These are phyloP conservation scores for Platysternon megacephalum DNA, from an alignment of 2,113 vertebrate genomes.

Conservation along the genomic window DNA sequence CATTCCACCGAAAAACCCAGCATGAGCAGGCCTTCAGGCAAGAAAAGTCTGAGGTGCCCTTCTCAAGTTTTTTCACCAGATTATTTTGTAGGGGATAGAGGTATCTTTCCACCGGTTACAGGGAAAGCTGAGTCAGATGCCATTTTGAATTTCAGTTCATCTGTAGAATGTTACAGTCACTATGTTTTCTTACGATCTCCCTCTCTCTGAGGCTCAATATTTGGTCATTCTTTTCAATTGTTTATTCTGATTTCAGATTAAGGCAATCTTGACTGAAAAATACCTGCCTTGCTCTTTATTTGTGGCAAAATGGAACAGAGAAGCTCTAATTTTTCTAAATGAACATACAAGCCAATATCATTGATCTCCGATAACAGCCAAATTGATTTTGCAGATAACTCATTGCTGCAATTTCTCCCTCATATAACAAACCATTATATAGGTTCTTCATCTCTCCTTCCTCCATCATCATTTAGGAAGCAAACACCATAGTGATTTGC, in stretches of 20 bases:
- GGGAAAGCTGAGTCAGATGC: not conserved
- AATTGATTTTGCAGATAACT: not conserved
- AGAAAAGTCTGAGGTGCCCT: not conserved
- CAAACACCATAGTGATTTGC: not conserved
- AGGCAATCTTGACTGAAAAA: not conserved
- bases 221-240: not conserved
- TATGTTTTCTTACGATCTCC: not conserved
- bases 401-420: not conserved
- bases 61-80: not conserved
- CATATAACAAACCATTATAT: not conserved
- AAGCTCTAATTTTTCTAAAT: not conserved
- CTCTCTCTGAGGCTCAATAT: not conserved
- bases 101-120: not conserved
- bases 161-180: not conserved
- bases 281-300: not conserved
- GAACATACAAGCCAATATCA: not conserved
- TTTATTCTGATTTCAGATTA: not conserved
- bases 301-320: not conserved
- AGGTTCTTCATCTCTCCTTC: not conserved
- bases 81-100: not conserved
- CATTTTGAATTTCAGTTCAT: not conserved
- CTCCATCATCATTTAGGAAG: not conserved
- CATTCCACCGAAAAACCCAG: not conserved
- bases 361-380: not conserved
- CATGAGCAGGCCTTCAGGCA: not conserved